A percentile compares a stretch with the other conserved stretches of the same genome.
Conservation (phyloP, 2,797 vertebrate species). For the Sebastes diploproa region DNA sequence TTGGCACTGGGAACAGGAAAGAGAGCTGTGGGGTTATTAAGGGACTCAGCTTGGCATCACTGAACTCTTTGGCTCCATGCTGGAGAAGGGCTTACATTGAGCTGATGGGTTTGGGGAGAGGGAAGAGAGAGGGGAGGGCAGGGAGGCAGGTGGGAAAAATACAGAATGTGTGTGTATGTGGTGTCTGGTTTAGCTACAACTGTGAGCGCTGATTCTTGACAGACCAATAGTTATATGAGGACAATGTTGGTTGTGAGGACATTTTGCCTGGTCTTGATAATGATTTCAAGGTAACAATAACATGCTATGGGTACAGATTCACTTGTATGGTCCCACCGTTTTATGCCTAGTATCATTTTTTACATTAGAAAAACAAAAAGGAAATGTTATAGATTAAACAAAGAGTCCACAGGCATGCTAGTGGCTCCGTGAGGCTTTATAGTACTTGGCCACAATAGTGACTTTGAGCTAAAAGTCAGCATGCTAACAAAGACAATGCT, state of each 20-base stretch:
- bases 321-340: not conserved
- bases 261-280: not conserved
- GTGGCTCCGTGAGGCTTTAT: not conserved
- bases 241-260: not conserved
- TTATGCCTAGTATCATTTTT: not conserved
- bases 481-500: too few relatives aligned
- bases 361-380: not conserved
- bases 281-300: not conserved
- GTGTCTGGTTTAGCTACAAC: not conserved
- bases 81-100: slow-evolving; percentile 61
- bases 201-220: not conserved
- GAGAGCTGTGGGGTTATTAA: slow-evolving; percentile 69
- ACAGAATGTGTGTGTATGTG: not conserved
- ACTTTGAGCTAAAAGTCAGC: too few relatives aligned
- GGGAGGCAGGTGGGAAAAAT: not conserved
- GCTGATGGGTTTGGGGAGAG: slow-evolving; percentile 54
- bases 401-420: not conserved
- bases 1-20: slow-evolving; percentile 47
- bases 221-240: not conserved
- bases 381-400: not conserved
- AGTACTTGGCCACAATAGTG: not conserved
- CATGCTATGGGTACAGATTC: not conserved
- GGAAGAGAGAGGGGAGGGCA: not conserved
- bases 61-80: slow-evolving; percentile 66
- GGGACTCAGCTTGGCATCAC: slow-evolving; percentile 72